Evolutionary conservation across 2,888 invertebrate species (phyloP), one percentile per base, ranked within the genome.

Genomic region (Drosophila birchii): DNA sequence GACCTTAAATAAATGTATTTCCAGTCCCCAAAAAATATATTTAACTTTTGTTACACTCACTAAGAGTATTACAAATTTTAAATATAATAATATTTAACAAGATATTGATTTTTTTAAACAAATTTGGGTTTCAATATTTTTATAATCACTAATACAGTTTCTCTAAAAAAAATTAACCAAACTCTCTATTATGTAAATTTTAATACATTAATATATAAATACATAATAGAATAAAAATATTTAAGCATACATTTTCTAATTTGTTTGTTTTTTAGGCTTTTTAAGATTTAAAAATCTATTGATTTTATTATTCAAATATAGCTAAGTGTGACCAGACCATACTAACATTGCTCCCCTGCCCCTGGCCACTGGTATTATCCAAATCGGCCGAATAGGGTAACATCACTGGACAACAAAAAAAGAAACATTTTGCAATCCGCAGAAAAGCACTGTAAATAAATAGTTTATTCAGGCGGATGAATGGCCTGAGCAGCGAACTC

Each of bases 341-440:
- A 8, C 18, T 6, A 0, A 47, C 1, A 7, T 8, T 45, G 6
- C 26, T 9, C 5, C 9, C 1, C 2, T 16, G n/a, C n/a, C n/a
- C n/a, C n/a, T n/a, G 16, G 26, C 3, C 45, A 26, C 26, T 11
- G 14, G 51, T 5, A 51, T 51, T 51, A 20, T 16, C 34, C 8
- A 20, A 34, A 51, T 20, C 34, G 5, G 5, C 20, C 14, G 9
- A 20, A 9, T 26, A 34, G 5, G 51, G 51, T 51, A 34, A 51
- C 51, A 34, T 34, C 14, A 5, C 34, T 34, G 20, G 51, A 51
- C 77, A 79, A 55, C 75, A 78, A 26, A 75, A 81, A 69, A 76
- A 41, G 16, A 77, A 73, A 47, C 53, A 67, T 79, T 83, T 83
- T 83, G 82, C 86, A 82, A 79, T 70, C 69, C 56, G 56, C 51